These are phyloP conservation scores for Psilopogon haemacephalus DNA, from an alignment of 2,113 vertebrate species.

Conservation along the genomic window DNA sequence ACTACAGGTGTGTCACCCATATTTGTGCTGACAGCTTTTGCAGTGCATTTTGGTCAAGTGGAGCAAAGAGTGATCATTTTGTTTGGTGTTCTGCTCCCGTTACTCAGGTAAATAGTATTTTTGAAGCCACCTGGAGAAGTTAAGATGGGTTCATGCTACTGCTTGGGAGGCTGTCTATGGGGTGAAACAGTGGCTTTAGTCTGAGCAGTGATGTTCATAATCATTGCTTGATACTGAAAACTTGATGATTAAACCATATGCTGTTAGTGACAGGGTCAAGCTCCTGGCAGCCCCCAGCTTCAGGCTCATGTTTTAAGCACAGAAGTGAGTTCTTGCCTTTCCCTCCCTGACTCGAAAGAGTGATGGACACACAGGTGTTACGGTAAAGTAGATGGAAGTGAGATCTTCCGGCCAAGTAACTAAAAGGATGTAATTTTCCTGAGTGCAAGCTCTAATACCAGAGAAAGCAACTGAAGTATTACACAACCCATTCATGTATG, in stretches of 20 bases:
- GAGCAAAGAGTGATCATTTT: background rate
- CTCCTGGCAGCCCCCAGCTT: background rate
- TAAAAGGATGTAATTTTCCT: background rate
- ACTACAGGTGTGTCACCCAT: background rate
- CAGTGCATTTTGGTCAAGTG: background rate
- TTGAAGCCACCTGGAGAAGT: background rate
- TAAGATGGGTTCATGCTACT: background rate
- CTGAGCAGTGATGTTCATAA: background rate
- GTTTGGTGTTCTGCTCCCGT: background rate
- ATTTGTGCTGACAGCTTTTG: background rate
- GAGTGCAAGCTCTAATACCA: background rate
- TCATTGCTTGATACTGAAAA: background rate
- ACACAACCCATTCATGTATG: background rate
- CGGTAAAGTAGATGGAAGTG: background rate
- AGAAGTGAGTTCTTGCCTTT: background rate
- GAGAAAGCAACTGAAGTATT: background rate
- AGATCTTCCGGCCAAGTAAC: background rate
- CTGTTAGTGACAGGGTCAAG: background rate
- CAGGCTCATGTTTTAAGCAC: background rate
- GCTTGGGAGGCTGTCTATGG: background rate
- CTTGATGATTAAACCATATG: background rate
- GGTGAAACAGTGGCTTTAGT: background rate
- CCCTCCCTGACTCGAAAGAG: background rate
- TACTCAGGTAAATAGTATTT: background rate
- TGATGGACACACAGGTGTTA: background rate